Evolutionary conservation across 2,113 vertebrate species (phyloP).

Genomic region (Hiodon alosoides): DNA sequence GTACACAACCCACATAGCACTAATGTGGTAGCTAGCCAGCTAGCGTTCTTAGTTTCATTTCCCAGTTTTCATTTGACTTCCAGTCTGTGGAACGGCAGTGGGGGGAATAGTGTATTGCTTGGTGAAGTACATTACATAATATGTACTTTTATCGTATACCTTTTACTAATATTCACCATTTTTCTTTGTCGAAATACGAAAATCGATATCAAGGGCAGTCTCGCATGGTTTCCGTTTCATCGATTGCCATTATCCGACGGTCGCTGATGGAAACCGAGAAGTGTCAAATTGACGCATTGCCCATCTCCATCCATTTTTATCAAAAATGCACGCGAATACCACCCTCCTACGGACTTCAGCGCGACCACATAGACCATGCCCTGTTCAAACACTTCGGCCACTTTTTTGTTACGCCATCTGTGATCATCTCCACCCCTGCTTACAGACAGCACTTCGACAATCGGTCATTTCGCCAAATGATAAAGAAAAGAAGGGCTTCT

Average conservation of each 20-base stretch:
- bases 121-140: no score
- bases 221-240: constrained; percentile 13
- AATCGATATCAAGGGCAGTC: not conserved
- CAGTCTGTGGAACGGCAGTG: no score
- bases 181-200: no score
- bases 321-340: not conserved
- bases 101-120: no score
- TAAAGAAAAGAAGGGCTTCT: no score
- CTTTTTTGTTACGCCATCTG: constrained; percentile 7
- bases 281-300: not conserved
- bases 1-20: no score
- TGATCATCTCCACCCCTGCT: constrained; percentile 7
- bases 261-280: not conserved
- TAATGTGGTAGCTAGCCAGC: no score
- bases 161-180: not conserved
- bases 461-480: not conserved
- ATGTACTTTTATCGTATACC: not conserved
- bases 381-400: not conserved
- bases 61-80: no score
- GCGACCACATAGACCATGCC: not conserved
- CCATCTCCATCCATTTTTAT: not conserved
- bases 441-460: not conserved
- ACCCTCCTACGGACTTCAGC: not conserved
- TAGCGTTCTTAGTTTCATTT: no score
- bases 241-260: not conserved